Evolutionary conservation across 2,797 vertebrate genomes (phyloP).

Genomic region (Acrossocheilus fasciatus): DNA sequence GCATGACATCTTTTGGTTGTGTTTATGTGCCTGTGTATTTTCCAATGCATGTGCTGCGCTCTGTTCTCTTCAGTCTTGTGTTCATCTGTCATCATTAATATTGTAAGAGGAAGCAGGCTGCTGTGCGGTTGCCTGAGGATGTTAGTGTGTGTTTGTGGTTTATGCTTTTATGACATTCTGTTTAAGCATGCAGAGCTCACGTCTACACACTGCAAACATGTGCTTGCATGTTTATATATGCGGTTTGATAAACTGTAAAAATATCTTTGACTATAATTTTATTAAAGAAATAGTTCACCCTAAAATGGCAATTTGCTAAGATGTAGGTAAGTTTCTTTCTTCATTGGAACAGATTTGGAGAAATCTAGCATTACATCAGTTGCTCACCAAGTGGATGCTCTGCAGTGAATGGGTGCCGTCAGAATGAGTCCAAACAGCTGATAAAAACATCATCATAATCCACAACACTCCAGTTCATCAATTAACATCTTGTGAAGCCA

Average conservation of each 20-base stretch:
- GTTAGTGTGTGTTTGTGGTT: constrained; percentile 33
- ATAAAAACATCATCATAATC: neutral
- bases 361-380: neutral
- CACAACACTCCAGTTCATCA: neutral
- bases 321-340: neutral
- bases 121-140: constrained; percentile 29
- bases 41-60: neutral
- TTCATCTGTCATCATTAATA: constrained; percentile 24
- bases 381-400: too few relatives aligned
- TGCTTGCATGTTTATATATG: neutral
- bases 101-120: constrained; percentile 22
- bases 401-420: too few relatives aligned
- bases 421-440: neutral
- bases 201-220: neutral
- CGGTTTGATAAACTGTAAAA: too few relatives aligned
- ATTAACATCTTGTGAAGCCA: neutral
- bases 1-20: neutral
- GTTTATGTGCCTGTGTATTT: neutral
- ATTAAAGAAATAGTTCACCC: neutral
- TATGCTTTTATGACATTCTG: neutral
- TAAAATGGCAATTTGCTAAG: neutral
- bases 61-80: constrained; percentile 23
- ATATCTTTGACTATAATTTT: neutral
- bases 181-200: neutral
- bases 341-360: neutral